phyloP scores from a whole-genome alignment of 30 jellyfish, hydroid and myxozoan genomes.

The Sanderia malayensis region DNA sequence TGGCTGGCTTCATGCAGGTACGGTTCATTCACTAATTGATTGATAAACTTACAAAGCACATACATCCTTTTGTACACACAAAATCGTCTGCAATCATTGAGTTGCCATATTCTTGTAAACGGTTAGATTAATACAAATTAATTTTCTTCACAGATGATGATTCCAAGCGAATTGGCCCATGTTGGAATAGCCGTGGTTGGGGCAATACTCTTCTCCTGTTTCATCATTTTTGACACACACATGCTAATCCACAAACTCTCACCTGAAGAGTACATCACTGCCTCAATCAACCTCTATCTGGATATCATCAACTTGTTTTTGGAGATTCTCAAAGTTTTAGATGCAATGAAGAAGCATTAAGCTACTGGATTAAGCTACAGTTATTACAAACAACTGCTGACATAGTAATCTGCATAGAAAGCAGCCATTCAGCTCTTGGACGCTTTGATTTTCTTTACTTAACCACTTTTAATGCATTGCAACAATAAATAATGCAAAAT shows the following conservation, averaged over 20 bases:
- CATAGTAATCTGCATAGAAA: too few species aligned
- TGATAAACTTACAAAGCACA: too few species aligned
- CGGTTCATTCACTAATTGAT: too few species aligned
- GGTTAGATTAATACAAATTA: too few species aligned
- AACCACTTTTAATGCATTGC: too few species aligned
- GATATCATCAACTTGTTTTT: slow-evolving; percentile 86
- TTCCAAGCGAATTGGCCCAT: slow-evolving; percentile 63
- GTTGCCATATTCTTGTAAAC: too few species aligned
- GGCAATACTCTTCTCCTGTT: slow-evolving; percentile 80
- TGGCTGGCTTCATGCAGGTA: slow-evolving; percentile 91
- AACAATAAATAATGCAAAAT: too few species aligned
- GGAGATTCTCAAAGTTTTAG: slow-evolving; percentile 77
- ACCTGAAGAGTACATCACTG: slow-evolving; percentile 92
- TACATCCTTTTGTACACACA: too few species aligned
- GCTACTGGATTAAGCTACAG: not conserved
- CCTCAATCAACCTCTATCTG: slow-evolving; percentile 86
- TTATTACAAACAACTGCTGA: not conserved
- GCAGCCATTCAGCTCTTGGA: too few species aligned
- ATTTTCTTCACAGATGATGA: slow-evolving; percentile 54
- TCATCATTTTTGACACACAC: slow-evolving; percentile 89
- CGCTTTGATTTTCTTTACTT: too few species aligned
- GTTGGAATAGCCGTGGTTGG: slow-evolving; percentile 80
- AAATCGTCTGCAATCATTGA: too few species aligned
- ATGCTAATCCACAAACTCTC: slow-evolving; percentile 83
- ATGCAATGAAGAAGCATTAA: slow-evolving; percentile 47